These are phyloP conservation scores for Labia minor DNA, from an alignment of 2,888 invertebrate species.

Conservation along the genomic window DNA sequence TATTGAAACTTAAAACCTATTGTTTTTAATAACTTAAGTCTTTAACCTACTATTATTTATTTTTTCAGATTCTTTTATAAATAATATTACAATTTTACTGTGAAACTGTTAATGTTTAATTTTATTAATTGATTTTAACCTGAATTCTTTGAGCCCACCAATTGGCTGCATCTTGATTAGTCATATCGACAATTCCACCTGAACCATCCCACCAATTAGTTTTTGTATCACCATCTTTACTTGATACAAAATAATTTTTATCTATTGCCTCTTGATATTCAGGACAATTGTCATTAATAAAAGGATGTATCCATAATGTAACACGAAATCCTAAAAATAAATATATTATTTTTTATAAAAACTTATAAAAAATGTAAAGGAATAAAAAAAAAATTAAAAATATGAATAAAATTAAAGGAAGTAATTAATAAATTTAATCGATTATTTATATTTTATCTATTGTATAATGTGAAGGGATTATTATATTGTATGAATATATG, in stretches of 20 bases:
- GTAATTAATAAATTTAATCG: too few relatives aligned
- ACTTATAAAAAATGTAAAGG: not conserved
- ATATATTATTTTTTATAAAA: conserved; percentile 22
- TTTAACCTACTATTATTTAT: too few relatives aligned
- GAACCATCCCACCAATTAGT: conserved; percentile 43
- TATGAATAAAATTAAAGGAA: not conserved
- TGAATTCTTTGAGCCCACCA: conserved; percentile 34
- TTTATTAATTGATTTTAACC: conserved; percentile 42
- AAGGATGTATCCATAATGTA: conserved; percentile 78
- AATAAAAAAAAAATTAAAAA: not conserved
- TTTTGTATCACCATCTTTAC: conserved; percentile 31
- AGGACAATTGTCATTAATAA: conserved; percentile 63
- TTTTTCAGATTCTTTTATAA: too few relatives aligned
- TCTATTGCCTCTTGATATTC: conserved; percentile 46
- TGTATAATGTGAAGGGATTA: too few relatives aligned
- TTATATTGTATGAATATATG: too few relatives aligned
- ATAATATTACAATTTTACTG: too few relatives aligned
- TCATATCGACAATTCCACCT: conserved; percentile 59
- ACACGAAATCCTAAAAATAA: conserved; percentile 56
- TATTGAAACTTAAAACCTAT: too few relatives aligned
- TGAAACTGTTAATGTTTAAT: too few relatives aligned
- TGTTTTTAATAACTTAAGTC: too few relatives aligned
- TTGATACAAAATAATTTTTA: conserved; percentile 46
- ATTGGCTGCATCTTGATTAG: conserved; percentile 51
- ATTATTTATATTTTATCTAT: too few relatives aligned